Evolutionary conservation across 2,888 invertebrate genomes (phyloP).

Genomic region (Seira ritae): DNA sequence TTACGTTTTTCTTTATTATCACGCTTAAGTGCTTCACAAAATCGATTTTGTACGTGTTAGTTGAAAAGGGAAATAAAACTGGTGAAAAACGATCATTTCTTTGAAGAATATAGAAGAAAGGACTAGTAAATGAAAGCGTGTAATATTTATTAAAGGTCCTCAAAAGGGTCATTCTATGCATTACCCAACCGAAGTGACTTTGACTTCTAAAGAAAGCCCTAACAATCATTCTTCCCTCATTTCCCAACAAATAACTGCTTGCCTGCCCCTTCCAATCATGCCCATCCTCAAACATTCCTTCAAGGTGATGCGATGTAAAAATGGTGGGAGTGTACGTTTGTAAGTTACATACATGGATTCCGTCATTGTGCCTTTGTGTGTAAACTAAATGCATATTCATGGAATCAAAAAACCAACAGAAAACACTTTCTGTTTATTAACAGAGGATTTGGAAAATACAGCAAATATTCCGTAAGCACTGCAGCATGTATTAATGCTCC

Average conservation of each 20-base stretch:
- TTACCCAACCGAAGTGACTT: slow-evolving; percentile 2
- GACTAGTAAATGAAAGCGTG: no score
- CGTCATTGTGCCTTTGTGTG: background rate
- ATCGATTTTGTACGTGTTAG: slow-evolving; percentile 14
- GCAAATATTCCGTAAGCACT: no score
- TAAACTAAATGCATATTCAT: background rate
- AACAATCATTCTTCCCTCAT: slow-evolving; percentile 14
- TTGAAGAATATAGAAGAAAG: background rate
- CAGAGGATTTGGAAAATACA: background rate
- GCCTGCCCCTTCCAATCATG: background rate
- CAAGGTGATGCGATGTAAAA: background rate
- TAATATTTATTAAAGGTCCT: slow-evolving; percentile 30
- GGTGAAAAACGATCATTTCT: background rate
- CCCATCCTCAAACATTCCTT: background rate
- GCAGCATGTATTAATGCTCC: no score
- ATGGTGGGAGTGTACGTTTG: slow-evolving; percentile 22
- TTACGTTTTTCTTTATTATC: background rate
- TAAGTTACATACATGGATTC: background rate
- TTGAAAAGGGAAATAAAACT: background rate
- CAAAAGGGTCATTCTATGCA: slow-evolving; percentile 30
- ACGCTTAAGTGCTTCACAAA: background rate
- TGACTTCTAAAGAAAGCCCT: background rate
- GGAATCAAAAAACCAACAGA: background rate
- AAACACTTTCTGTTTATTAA: slow-evolving; percentile 24
- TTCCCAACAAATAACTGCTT: slow-evolving; percentile 22